Evolutionary conservation across 2,888 invertebrate genomes (phyloP).

Genomic region (Hydriomena furcata): DNA sequence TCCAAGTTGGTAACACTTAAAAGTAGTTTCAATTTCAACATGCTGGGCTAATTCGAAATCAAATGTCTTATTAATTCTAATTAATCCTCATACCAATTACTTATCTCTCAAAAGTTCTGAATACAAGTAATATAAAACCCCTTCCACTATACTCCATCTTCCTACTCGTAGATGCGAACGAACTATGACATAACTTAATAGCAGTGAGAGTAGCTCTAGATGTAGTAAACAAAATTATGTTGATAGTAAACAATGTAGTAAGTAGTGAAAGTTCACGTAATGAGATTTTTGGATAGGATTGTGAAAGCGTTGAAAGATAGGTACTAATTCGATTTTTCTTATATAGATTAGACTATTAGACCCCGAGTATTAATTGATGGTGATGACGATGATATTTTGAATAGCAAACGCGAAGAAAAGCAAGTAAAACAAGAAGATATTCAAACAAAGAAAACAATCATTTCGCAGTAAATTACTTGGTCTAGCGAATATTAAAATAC

Average conservation of each 20-base stretch:
- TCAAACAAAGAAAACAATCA: constrained; percentile 21
- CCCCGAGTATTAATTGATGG: background rate
- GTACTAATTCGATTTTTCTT: background rate
- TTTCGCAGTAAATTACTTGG: constrained; percentile 44
- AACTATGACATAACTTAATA: constrained; percentile 12
- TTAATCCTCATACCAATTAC: constrained; percentile 9
- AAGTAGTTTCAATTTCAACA: no score
- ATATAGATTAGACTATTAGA: no score
- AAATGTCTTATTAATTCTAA: constrained; percentile 7
- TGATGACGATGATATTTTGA: background rate
- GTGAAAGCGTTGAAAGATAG: background rate
- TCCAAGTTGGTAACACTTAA: no score
- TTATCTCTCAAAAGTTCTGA: constrained; percentile 11
- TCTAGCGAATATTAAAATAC: constrained; percentile 43
- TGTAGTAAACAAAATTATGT: constrained; percentile 27
- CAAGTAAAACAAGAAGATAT: constrained; percentile 1
- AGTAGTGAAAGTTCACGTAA: constrained; percentile 15
- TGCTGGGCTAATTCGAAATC: constrained; percentile 3
- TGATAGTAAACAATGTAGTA: constrained; percentile 22
- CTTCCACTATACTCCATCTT: background rate
- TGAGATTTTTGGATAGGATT: constrained; percentile 4
- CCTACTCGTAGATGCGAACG: constrained; percentile 1
- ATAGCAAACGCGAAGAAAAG: background rate
- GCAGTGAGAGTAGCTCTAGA: no score
- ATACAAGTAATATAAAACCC: constrained; percentile 5